phyloP scores from a whole-genome alignment of 1,140 invertebrate species.

The Drosophila jambulina region DNA sequence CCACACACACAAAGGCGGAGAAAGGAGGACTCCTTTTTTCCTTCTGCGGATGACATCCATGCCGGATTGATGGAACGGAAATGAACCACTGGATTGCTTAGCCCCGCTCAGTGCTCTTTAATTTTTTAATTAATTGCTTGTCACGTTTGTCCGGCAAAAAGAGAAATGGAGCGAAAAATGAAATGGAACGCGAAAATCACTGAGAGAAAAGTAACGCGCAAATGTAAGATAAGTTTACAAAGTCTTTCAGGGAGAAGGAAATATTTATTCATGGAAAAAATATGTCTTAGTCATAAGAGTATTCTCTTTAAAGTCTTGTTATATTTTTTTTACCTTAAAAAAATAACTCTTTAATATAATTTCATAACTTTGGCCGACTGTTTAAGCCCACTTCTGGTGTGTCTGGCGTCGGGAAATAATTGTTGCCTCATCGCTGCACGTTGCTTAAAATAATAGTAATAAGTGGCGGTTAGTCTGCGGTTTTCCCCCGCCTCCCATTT shows the following conservation, averaged over 20 bases:
- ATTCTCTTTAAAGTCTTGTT: not conserved
- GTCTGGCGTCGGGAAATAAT: constrained; percentile 53
- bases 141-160: constrained; percentile 57
- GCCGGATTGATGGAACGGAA: constrained; percentile 39
- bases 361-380: not conserved
- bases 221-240: not conserved
- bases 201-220: not conserved
- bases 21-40: constrained; percentile 26
- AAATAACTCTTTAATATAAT: not conserved
- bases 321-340: too few relatives aligned
- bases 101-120: constrained; percentile 48
- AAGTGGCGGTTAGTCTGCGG: constrained; percentile 76
- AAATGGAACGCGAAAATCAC: constrained; percentile 56
- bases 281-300: not conserved
- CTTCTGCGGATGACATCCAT: constrained; percentile 40
- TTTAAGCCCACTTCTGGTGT: constrained; percentile 10
- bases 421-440: constrained; percentile 79
- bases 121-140: constrained; percentile 83
- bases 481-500: constrained; percentile 28
- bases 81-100: constrained; percentile 44
- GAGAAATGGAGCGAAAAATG: constrained; percentile 42
- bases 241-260: accelerated
- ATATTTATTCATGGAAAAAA: not conserved
- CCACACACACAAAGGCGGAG: constrained; percentile 58
- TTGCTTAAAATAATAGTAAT: constrained; percentile 77